Conservation (phyloP, 92 coral and sea anemone genomes). For the Phenganax stokvisi region DNA sequence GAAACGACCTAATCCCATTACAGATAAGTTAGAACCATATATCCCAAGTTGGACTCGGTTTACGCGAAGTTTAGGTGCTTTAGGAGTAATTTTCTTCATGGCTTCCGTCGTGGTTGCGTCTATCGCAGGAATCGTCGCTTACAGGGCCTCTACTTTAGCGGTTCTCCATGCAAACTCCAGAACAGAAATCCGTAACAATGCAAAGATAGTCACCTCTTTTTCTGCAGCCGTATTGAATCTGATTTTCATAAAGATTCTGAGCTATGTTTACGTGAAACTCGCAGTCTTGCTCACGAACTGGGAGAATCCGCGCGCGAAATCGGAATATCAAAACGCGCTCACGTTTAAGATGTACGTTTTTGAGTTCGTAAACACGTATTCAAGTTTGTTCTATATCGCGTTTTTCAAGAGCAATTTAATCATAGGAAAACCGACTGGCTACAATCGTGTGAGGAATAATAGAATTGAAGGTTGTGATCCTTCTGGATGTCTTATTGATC, state of each 20-base stretch:
- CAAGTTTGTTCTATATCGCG: conserved; percentile 53
- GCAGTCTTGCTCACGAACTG: conserved; percentile 51
- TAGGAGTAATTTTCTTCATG: conserved; percentile 42
- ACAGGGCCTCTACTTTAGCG: conserved; percentile 46
- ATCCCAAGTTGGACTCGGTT: conserved; percentile 39
- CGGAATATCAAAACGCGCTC: conserved; percentile 50
- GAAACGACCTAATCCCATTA: conserved; percentile 48
- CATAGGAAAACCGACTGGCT: conserved; percentile 45
- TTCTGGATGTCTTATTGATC: conserved; percentile 52
- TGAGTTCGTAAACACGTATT: conserved; percentile 56
- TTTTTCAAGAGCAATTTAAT: conserved; percentile 50
- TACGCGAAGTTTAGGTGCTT: conserved; percentile 39
- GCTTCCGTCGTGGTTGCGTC: conserved; percentile 44
- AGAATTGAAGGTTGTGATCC: conserved; percentile 59
- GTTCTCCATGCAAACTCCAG: conserved; percentile 26
- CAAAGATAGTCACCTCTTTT: conserved; percentile 41
- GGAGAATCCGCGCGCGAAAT: conserved; percentile 52
- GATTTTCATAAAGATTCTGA: conserved; percentile 35
- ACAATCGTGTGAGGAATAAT: conserved; percentile 29
- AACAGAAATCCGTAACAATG: conserved; percentile 36
- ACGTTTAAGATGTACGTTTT: conserved; percentile 60
- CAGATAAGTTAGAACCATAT: conserved; percentile 51
- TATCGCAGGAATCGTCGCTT: conserved; percentile 43
- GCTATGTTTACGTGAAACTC: conserved; percentile 45
- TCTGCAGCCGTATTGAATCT: conserved; percentile 48